These are phyloP conservation scores for Euura lappo DNA, from an alignment of 1,140 invertebrate species.

Conservation along the genomic window DNA sequence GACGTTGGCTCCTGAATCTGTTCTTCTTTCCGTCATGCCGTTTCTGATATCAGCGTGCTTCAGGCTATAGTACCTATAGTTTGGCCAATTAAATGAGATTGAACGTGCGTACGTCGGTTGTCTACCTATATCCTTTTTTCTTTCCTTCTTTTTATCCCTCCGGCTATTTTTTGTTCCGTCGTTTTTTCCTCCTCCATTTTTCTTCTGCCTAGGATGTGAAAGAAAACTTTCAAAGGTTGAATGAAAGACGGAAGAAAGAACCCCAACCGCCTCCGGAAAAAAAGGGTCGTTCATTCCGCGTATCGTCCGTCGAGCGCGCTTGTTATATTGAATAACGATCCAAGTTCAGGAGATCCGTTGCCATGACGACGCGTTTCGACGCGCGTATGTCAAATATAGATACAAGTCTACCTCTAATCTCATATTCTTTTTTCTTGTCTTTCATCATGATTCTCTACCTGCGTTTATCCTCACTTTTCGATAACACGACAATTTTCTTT, in stretches of 20 bases:
- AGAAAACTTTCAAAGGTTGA: conserved; percentile 1
- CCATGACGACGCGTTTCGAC: background rate
- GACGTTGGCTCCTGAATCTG: too few relatives aligned
- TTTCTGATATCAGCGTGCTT: background rate
- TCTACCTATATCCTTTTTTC: background rate
- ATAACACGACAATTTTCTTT: too few relatives aligned
- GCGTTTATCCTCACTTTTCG: too few relatives aligned
- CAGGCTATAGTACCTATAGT: background rate
- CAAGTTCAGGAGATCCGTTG: conserved; percentile 2
- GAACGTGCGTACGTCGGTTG: background rate
- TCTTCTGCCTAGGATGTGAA: background rate
- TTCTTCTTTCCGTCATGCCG: background rate
- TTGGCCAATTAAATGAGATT: background rate
- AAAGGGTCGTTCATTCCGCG: background rate
- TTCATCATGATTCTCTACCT: too few relatives aligned
- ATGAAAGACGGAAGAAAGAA: conserved; percentile 4
- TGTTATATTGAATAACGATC: conserved; percentile 7
- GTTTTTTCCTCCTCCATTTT: background rate
- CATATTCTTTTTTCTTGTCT: too few relatives aligned
- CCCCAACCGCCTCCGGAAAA: background rate
- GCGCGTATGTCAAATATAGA: background rate
- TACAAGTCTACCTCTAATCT: too few relatives aligned
- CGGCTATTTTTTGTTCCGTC: background rate
- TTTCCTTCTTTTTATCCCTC: background rate
- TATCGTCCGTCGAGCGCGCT: background rate